These are phyloP conservation scores for Austrolebias charrua DNA, from an alignment of 2,797 vertebrate species.

Conservation along the genomic window DNA sequence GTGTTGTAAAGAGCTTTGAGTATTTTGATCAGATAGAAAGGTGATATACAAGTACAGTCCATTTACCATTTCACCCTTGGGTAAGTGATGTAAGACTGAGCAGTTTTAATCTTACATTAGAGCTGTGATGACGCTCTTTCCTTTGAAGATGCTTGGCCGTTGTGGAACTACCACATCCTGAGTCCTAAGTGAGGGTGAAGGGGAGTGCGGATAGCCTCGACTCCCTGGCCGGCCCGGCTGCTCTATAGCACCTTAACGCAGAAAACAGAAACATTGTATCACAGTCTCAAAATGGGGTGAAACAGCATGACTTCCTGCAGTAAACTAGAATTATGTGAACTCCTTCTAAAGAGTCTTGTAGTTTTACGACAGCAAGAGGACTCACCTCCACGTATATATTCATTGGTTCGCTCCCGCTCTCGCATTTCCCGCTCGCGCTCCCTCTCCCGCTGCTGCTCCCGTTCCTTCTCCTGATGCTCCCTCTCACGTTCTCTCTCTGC, in stretches of 20 bases:
- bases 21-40: no score
- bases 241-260: constrained; percentile 78
- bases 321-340: no score
- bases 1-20: no score
- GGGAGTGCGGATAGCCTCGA: constrained; percentile 90
- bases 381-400: constrained; percentile 90
- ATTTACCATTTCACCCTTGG: background rate
- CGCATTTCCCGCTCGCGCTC: constrained; percentile 66
- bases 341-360: no score
- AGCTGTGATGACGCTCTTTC: constrained; percentile 95
- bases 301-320: background rate
- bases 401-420: constrained; percentile 67
- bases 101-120: constrained; percentile 84
- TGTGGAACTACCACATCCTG: constrained; percentile 92
- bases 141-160: constrained; percentile 95
- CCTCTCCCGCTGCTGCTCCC: constrained; percentile 76
- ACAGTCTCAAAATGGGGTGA: constrained; percentile 9
- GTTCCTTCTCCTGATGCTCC: constrained; percentile 80
- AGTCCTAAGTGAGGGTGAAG: constrained; percentile 89
- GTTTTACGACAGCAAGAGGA: background rate
- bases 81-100: background rate
- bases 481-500: constrained; percentile 85
- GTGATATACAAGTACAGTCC: no score
- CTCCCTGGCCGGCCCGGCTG: constrained; percentile 90
- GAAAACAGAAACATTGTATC: constrained; percentile 2